phyloP scores from a whole-genome alignment of 1,140 invertebrate genomes.

The Carposina sasakii region DNA sequence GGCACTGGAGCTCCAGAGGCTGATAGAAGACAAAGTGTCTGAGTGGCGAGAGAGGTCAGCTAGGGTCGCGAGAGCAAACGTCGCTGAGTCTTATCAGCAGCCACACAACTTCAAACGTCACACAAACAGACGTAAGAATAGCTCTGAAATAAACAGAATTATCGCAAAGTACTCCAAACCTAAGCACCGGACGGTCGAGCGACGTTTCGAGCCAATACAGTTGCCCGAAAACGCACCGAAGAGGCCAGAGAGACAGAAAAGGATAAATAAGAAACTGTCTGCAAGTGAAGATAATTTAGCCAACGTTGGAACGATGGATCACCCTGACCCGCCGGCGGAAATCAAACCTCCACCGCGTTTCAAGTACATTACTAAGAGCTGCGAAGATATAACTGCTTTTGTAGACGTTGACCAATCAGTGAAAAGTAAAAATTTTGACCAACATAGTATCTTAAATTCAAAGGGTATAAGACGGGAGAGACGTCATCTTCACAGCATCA shows the following conservation, averaged over 20 bases:
- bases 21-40: conserved; percentile 66
- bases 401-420: conserved; percentile 42
- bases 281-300: conserved; percentile 59
- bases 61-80: conserved; percentile 57
- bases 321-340: conserved; percentile 31
- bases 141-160: conserved; percentile 68
- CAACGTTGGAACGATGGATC: conserved; percentile 41
- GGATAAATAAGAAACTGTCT: conserved; percentile 45
- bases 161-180: conserved; percentile 67
- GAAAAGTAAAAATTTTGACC: conserved; percentile 57
- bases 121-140: conserved; percentile 66
- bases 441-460: conserved; percentile 57
- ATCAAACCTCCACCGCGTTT: conserved; percentile 26
- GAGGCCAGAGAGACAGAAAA: conserved; percentile 51
- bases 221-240: conserved; percentile 36
- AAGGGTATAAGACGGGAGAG: conserved; percentile 32
- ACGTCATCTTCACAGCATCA: conserved; percentile 46
- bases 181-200: conserved; percentile 49
- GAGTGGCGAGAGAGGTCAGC: conserved; percentile 67
- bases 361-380: conserved; percentile 60
- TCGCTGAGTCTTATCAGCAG: conserved; percentile 65
- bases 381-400: conserved; percentile 59
- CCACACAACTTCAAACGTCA: conserved; percentile 65
- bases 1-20: conserved; percentile 59
- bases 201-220: conserved; percentile 26